A percentile compares a stretch with the other conserved stretches of the same genome.
Conservation (phyloP, 2,113 vertebrate species). For the Columbina picui region DNA sequence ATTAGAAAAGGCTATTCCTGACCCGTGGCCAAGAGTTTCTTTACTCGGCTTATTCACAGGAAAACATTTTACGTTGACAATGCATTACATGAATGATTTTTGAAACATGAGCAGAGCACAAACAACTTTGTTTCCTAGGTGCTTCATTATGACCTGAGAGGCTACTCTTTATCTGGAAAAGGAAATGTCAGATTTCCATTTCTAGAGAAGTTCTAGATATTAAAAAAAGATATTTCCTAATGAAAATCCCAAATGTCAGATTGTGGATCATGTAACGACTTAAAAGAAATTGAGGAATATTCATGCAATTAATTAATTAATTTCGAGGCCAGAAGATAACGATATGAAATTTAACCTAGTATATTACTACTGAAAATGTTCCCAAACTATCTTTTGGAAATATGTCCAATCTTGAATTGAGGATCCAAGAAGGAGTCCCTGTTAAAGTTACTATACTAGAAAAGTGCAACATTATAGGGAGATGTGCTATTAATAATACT, state of each 20-base stretch:
- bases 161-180: neutral
- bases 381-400: neutral
- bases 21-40: neutral
- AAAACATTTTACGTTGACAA: neutral
- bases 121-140: neutral
- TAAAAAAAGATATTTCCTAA: neutral
- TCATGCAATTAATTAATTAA: neutral
- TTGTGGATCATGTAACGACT: neutral
- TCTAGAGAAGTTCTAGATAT: neutral
- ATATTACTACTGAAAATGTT: neutral
- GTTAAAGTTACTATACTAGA: neutral
- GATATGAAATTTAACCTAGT: neutral
- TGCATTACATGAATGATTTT: neutral
- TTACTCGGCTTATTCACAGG: neutral
- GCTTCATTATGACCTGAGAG: neutral
- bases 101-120: neutral
- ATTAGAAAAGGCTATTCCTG: conserved; percentile 28
- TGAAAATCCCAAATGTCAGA: neutral
- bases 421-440: neutral
- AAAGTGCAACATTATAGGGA: neutral
- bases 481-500: neutral
- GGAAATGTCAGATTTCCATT: neutral
- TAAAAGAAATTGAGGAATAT: neutral
- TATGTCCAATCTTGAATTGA: neutral
- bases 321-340: neutral